Conservation (phyloP, 2,888 invertebrate genomes). For the Harpalus rubripes region DNA sequence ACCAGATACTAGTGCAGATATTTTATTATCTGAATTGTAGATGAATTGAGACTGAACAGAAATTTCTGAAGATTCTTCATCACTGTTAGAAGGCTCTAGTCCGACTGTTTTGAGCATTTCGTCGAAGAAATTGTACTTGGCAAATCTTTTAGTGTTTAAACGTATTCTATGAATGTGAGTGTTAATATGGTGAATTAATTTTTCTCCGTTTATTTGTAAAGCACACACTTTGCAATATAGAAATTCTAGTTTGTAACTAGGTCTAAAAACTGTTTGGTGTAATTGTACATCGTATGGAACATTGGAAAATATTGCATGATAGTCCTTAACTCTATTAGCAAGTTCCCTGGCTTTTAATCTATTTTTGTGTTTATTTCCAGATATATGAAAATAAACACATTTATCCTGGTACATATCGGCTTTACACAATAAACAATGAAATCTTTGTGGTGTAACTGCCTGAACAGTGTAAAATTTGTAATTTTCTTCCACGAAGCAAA, state of each 20-base stretch:
- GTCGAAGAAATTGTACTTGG: slow-evolving; percentile 32
- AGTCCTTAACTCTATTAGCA: slow-evolving; percentile 10
- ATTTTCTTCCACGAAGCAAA: slow-evolving; percentile 29
- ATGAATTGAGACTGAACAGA: slow-evolving; percentile 41
- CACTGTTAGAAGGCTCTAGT: slow-evolving; percentile 4
- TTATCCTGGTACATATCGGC: slow-evolving; percentile 28
- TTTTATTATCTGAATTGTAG: slow-evolving; percentile 38
- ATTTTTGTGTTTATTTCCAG: slow-evolving; percentile 40
- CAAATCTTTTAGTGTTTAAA: neutral
- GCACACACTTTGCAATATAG: slow-evolving; percentile 42
- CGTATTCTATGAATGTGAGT: slow-evolving; percentile 32
- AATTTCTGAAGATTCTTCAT: slow-evolving; percentile 47
- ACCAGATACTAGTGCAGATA: neutral
- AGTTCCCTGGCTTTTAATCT: neutral
- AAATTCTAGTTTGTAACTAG: slow-evolving; percentile 39
- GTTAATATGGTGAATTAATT: slow-evolving; percentile 26
- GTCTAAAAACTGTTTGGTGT: slow-evolving; percentile 46
- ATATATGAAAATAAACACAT: slow-evolving; percentile 30
- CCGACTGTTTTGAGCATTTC: slow-evolving; percentile 37
- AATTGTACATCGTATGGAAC: slow-evolving; percentile 35
- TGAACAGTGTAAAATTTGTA: slow-evolving; percentile 42
- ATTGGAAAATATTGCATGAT: slow-evolving; percentile 27
- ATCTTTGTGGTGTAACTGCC: slow-evolving; percentile 1
- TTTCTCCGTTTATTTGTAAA: neutral
- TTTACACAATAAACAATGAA: slow-evolving; percentile 32